Evolutionary conservation across 2,888 invertebrate genomes (phyloP).

Genomic region (Elegia similella): DNA sequence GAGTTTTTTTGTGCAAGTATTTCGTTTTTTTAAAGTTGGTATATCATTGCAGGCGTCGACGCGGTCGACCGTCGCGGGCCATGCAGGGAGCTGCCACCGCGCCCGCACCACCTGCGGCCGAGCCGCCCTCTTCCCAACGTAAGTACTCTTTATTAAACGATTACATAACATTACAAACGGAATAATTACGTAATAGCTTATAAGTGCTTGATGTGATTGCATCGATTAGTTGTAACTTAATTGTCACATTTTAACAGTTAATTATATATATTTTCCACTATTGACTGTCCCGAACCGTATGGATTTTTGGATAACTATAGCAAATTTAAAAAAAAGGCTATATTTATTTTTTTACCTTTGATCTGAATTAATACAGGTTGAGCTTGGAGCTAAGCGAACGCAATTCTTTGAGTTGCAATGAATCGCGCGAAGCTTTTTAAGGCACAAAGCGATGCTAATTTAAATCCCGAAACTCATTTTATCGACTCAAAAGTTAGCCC

Average conservation of each 20-base stretch:
- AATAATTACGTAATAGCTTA: not conserved
- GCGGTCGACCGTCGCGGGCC: conserved; percentile 68
- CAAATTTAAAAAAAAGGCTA: no score
- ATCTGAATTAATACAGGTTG: no score
- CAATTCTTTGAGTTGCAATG: not conserved
- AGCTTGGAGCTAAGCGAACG: no score
- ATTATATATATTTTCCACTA: not conserved
- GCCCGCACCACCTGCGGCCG: conserved; percentile 72
- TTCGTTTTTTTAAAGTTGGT: not conserved
- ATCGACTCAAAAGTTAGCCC: no score
- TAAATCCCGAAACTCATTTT: no score
- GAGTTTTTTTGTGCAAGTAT: not conserved
- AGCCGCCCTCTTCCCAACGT: conserved; percentile 67
- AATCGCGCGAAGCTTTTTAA: no score
- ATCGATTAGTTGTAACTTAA: not conserved
- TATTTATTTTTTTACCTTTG: no score
- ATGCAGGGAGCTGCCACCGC: conserved; percentile 75
- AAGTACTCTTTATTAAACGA: conserved; percentile 38
- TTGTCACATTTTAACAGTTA: not conserved
- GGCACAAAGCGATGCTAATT: no score
- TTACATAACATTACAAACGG: not conserved
- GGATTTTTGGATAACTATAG: no score
- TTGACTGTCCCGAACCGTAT: no score
- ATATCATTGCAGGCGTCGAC: conserved; percentile 52
- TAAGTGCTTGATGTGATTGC: not conserved